Base-by-base conservation (phyloP, 2,113 vertebrate species). In the Nipponia nippon region DNA sequence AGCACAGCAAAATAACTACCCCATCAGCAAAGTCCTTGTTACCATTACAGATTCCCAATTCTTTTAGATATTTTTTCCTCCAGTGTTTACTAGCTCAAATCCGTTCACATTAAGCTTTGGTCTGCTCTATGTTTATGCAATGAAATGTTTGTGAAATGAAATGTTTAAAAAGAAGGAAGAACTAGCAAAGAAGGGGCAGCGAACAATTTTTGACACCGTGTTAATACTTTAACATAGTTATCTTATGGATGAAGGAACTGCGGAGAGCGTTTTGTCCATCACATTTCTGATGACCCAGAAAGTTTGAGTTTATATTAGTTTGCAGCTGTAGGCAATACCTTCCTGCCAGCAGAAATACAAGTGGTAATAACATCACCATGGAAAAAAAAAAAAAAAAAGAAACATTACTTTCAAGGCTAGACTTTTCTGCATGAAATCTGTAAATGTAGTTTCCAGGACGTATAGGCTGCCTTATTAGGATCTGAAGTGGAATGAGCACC, bases 281-380 rank as follows among this genome's bases (percentile, higher is more conserved):
- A 58, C 63, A 38, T 81, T 94, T 50, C 75, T 92, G 94, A 58
- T 84, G 72, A 89, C 83, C 90, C 88, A 92, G 81, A 95, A 96
- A 91, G 86, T 75, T 53, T 61, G 76, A 78, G 76, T 90, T 93
- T 92, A 34, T 92, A 69, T 87, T 70, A 71, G 38, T 79, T 96
- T 95, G 83, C 72, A 95, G 92, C 95, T 95, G 92, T 40, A 85
- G 92, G 94, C 80, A 92, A 65, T 71, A 79, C 47, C 77, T 87
- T 82, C 77, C 94, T 89, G 94, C 92, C 92, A 94, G 95, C 69
- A 96, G 83, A 95, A 90, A 88, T 71, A 67, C 52, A 47, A 94
- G 56, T 71, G 73, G 91, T 93, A 96, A 93, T 94, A 97, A 90
- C 47, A 93, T 91, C 83, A 71, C 88, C 59, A 18, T 71, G 80